Evolutionary conservation across 2,888 invertebrate species (phyloP).

Genomic region (Anoncus sp.): DNA sequence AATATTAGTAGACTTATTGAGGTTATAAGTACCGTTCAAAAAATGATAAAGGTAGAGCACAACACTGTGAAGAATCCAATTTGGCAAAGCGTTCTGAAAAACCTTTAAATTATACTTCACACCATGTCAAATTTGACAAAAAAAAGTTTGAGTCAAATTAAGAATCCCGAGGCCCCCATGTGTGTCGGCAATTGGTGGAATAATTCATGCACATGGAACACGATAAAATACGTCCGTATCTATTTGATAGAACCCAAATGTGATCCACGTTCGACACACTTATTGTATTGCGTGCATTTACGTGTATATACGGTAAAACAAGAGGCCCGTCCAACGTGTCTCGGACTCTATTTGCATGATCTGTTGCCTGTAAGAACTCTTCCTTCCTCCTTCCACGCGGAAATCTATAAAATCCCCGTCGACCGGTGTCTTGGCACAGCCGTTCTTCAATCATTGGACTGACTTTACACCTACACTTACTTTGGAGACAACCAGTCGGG

Average conservation of each 20-base stretch:
- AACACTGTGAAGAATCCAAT: too few relatives aligned
- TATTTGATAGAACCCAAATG: slow-evolving; percentile 2
- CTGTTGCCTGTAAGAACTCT: slow-evolving; percentile 32
- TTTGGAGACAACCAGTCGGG: slow-evolving; percentile 63
- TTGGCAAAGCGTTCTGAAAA: too few relatives aligned
- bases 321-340: slow-evolving; percentile 23
- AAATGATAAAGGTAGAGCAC: too few relatives aligned
- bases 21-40: too few relatives aligned
- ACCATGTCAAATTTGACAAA: too few relatives aligned
- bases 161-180: neutral
- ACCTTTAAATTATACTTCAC: too few relatives aligned
- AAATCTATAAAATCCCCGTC: slow-evolving; percentile 57
- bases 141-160: neutral
- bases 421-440: slow-evolving; percentile 39
- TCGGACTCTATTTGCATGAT: slow-evolving; percentile 25
- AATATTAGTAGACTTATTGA: too few relatives aligned
- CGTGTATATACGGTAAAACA: slow-evolving; percentile 30
- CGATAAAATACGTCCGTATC: neutral
- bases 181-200: slow-evolving; percentile 2
- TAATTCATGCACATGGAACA: neutral
- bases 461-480: slow-evolving; percentile 57
- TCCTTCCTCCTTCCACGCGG: slow-evolving; percentile 61
- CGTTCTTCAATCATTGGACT: slow-evolving; percentile 54
- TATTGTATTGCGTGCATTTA: neutral
- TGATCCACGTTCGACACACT: slow-evolving; percentile 16